Conservation (phyloP, 2,113 vertebrate genomes). For the Cheirogaleus medius region DNA sequence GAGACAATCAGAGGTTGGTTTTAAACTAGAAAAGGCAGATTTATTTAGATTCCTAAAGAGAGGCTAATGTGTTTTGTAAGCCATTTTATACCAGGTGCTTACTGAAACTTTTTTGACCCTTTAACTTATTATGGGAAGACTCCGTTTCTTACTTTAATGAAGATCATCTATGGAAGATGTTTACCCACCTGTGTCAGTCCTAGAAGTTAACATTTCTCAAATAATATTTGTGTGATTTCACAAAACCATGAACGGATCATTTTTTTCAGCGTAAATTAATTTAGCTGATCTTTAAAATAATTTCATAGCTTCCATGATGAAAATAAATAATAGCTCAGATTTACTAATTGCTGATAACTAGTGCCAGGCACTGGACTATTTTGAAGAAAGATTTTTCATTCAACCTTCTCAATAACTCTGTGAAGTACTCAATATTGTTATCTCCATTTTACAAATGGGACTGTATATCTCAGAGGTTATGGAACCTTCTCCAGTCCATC, state of each 20-base stretch:
- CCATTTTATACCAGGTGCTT: neutral
- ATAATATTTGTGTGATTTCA: neutral
- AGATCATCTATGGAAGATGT: neutral
- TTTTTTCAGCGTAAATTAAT: neutral
- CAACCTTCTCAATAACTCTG: neutral
- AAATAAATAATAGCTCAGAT: neutral
- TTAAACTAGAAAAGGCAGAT: neutral
- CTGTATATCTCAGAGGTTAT: neutral
- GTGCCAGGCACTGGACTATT: neutral
- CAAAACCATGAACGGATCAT: neutral
- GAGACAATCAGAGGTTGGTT: neutral
- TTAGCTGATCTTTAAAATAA: conserved; percentile 4
- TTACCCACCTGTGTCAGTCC: neutral
- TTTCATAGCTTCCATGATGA: neutral
- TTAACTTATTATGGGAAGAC: neutral
- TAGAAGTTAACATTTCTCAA: neutral
- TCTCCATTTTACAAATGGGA: neutral
- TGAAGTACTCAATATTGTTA: neutral
- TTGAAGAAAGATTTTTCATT: neutral
- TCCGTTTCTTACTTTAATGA: neutral
- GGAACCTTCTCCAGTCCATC: neutral
- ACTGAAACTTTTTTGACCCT: neutral
- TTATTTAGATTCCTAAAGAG: neutral
- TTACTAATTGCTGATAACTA: neutral
- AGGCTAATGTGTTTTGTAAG: neutral